Percentiles rank a stretch among this genome's conserved stretches.
Conservation (phyloP, 2,888 invertebrate species). For the Helleia helle region DNA sequence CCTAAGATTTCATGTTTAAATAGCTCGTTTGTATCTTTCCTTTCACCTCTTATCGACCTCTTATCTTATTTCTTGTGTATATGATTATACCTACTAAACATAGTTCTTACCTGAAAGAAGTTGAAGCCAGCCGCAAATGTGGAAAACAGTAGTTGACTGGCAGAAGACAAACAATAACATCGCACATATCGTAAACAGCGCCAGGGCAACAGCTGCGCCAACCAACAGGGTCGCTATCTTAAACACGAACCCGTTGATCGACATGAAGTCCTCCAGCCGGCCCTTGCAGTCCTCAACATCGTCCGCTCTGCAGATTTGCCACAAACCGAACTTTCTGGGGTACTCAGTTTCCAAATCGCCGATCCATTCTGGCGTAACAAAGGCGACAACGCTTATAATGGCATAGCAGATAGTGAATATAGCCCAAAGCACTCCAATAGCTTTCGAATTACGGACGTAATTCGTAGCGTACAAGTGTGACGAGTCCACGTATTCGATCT, state of each 20-base stretch:
- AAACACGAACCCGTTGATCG: slow-evolving; percentile 88
- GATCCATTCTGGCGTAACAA: slow-evolving; percentile 96
- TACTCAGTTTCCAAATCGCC: slow-evolving; percentile 88
- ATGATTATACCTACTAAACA: not conserved
- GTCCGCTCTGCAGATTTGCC: slow-evolving; percentile 88
- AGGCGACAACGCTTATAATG: slow-evolving; percentile 94
- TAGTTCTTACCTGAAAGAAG: slow-evolving; percentile 89
- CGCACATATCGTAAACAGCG: slow-evolving; percentile 88
- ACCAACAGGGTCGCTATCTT: slow-evolving; percentile 92
- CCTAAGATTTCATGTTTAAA: too few species aligned
- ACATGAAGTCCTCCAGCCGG: slow-evolving; percentile 85
- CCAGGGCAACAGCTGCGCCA: slow-evolving; percentile 87
- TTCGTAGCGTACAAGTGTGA: slow-evolving; percentile 92
- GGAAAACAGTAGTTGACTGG: slow-evolving; percentile 92
- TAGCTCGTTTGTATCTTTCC: too few species aligned
- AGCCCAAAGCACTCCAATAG: slow-evolving; percentile 97
- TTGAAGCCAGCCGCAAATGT: slow-evolving; percentile 96
- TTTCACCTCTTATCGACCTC: too few species aligned
- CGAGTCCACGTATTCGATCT: slow-evolving; percentile 94
- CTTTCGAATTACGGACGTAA: slow-evolving; percentile 93
- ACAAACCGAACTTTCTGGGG: slow-evolving; percentile 93
- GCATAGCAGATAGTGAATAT: slow-evolving; percentile 98
- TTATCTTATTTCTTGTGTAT: too few species aligned
- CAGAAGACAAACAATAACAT: slow-evolving; percentile 95
- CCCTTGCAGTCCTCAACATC: slow-evolving; percentile 90